Evolutionary conservation across 1,140 invertebrate genomes (phyloP).

Genomic region (Stegodyphus mimosarum): DNA sequence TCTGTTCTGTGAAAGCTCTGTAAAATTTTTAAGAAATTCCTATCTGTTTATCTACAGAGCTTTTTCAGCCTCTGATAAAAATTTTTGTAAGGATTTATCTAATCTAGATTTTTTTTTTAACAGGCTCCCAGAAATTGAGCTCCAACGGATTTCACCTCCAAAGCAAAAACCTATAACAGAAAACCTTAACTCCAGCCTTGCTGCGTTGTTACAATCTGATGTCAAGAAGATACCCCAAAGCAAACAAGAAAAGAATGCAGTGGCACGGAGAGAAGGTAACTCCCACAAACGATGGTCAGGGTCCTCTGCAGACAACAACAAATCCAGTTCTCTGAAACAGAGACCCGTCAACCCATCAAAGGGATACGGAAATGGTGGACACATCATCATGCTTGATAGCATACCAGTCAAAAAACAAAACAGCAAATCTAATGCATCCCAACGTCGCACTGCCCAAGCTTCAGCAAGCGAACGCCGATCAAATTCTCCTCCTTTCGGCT

Average conservation of each 20-base stretch:
- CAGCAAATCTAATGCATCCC: constrained; percentile 5
- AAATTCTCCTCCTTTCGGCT: constrained; percentile 34
- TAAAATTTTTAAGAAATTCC: too few species aligned
- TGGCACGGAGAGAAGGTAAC: not conserved
- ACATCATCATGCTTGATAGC: constrained; percentile 52
- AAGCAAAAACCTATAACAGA: not conserved
- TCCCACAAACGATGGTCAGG: constrained; percentile 24
- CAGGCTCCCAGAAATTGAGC: constrained; percentile 19
- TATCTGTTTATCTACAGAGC: too few species aligned
- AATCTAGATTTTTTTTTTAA: not conserved
- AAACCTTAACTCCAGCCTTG: constrained; percentile 42
- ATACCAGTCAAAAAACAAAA: constrained; percentile 42
- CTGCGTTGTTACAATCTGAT: constrained; percentile 52
- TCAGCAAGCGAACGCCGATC: constrained; percentile 2
- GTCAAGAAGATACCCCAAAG: constrained; percentile 33
- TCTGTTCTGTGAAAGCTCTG: too few species aligned
- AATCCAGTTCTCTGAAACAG: not conserved
- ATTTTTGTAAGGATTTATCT: too few species aligned
- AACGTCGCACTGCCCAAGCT: not conserved
- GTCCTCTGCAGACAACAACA: constrained; percentile 1
- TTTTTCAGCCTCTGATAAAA: too few species aligned
- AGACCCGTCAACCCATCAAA: constrained; percentile 20
- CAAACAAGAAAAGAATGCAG: constrained; percentile 11
- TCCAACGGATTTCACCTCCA: not conserved
- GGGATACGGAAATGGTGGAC: constrained; percentile 30